Base-by-base conservation (phyloP, 2,797 vertebrate species). In the Labroides dimidiatus region DNA sequence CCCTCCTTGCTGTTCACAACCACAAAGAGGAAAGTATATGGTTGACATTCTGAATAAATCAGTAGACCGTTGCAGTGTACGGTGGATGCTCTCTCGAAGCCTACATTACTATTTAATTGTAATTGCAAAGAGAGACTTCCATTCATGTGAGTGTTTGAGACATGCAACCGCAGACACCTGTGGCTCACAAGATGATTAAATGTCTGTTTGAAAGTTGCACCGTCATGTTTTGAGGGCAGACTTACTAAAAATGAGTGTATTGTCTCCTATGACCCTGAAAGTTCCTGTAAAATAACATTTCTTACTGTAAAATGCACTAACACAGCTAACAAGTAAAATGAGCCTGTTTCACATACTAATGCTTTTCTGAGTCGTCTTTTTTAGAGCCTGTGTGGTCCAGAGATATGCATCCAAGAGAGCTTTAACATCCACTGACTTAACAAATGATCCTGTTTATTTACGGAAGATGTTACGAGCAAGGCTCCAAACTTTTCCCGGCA, bases 41-140 rank as follows among this genome's bases (percentile, higher is more conserved):
- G 78, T 83, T 72, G 64, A 77, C 48, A 64, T 84, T 82, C 74
- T 87, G 71, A 91, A 87, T 77, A 47, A 85, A 67, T 59, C 84
- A 47, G 62, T 60, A 85, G 56, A 85, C 50, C 43, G 80, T 77
- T 91, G 86, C n/a, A 69, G 33, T 63, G 48, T 89, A 87, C 42
- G 24, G 3, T 87, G 77, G 84, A 77, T 82, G 84, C 54, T 80
- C 67, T 64, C 69, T 4, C 55, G 24, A 48, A 70, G 69, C 27
- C 30, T n/a, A 21, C 57, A 65, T 77, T 64, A 77, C 44, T 72
- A 54, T 64, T 67, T 67, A 33, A 77, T 49, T 76, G 53, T 52
- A 49, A 59, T 65, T 33, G 47, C 64, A 69, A 69, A 76, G 42
- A 36, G 74, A 64, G 47, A 48, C 50, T 50, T 51, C 37, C 44